A percentile compares a stretch with the other conserved stretches of the same genome.
Evolutionary conservation across 2,113 vertebrate genomes (phyloP).

Genomic region (Alaudala cheleensis): DNA sequence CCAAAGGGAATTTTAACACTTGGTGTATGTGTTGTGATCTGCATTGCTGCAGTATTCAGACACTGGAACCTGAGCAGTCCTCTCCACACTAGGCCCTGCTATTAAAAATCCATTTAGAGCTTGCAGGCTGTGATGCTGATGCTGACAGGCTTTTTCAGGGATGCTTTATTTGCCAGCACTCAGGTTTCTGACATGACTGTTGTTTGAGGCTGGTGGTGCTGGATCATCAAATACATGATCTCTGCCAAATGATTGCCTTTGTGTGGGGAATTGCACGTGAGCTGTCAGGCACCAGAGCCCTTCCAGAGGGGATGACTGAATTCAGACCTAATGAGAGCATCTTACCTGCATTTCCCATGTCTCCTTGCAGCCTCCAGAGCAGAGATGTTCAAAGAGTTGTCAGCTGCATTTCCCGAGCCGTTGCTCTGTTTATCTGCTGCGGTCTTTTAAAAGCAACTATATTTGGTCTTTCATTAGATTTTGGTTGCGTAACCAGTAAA

Average conservation of each 20-base stretch:
- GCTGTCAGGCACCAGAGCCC: not conserved
- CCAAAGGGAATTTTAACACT: not conserved
- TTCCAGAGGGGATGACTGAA: not conserved
- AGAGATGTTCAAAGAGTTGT: constrained; percentile 44
- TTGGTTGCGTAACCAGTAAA: not conserved
- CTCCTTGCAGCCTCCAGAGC: not conserved
- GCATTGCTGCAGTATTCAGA: not conserved
- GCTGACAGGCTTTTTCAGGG: constrained; percentile 16
- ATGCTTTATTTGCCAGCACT: not conserved
- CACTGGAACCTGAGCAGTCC: not conserved
- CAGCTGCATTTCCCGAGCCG: not conserved
- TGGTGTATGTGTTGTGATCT: not conserved
- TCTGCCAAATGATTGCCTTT: not conserved
- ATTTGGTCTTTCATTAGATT: constrained; percentile 45
- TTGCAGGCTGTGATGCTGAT: not conserved
- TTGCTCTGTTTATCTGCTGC: not conserved
- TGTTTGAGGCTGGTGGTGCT: not conserved
- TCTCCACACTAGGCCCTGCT: not conserved
- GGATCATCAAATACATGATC: not conserved
- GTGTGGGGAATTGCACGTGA: not conserved
- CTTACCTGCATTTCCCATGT: not conserved
- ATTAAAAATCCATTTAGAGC: not conserved
- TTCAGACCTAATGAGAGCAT: constrained; percentile 36
- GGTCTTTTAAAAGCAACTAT: constrained; percentile 5
- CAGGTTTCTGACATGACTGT: not conserved